phyloP scores from a whole-genome alignment of 1,140 invertebrate genomes.

The Hycleus cichorii region DNA sequence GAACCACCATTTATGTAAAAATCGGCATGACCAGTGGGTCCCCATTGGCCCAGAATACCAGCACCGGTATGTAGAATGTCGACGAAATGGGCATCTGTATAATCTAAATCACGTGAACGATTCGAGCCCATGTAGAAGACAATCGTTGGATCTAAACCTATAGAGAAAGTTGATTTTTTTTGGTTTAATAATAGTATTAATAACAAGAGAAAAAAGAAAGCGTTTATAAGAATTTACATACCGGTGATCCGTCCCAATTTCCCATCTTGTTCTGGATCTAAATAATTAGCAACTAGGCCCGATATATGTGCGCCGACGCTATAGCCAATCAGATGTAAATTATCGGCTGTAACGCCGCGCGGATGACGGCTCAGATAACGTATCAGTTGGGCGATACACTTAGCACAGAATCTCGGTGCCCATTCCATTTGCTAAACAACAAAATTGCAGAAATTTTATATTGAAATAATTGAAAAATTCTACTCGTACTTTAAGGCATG shows the following conservation, averaged over 20 bases:
- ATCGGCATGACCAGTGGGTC: conserved; percentile 78
- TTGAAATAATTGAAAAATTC: no score
- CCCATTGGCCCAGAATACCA: conserved; percentile 76
- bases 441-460: no score
- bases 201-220: background rate
- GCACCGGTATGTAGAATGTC: conserved; percentile 85
- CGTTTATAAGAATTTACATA: conserved; percentile 23
- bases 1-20: conserved; percentile 87
- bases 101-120: conserved; percentile 72
- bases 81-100: conserved; percentile 77
- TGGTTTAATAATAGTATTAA: no score
- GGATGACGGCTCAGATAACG: conserved; percentile 71
- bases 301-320: conserved; percentile 81
- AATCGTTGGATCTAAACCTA: conserved; percentile 75
- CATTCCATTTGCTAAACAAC: conserved; percentile 60
- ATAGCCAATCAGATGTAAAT: conserved; percentile 73
- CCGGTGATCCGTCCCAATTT: conserved; percentile 77
- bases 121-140: conserved; percentile 74
- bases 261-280: conserved; percentile 49
- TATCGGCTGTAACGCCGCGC: conserved; percentile 60
- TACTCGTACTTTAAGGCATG: conserved; percentile 55
- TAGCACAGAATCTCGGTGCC: conserved; percentile 69
- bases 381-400: conserved; percentile 73
- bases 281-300: conserved; percentile 69
- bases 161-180: conserved; percentile 15